A percentile compares a stretch with the other conserved stretches of the same genome.
Evolutionary conservation across 2,113 vertebrate genomes (phyloP).

Genomic region (Notarius quadriscutis): DNA sequence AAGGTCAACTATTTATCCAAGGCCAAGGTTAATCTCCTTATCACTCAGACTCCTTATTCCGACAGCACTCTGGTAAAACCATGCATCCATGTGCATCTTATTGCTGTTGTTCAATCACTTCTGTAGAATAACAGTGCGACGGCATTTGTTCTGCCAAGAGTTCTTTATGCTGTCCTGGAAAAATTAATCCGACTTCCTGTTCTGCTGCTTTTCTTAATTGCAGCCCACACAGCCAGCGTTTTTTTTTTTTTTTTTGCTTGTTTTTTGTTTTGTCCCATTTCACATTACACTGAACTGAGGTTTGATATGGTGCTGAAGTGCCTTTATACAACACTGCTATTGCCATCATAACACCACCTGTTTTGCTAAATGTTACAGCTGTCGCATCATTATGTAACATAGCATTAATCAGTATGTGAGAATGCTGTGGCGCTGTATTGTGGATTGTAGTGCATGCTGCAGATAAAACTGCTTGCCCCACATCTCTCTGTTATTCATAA

Average conservation of each 20-base stretch:
- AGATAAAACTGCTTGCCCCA: slow-evolving; percentile 33
- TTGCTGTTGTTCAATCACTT: neutral
- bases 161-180: neutral
- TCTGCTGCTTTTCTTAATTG: slow-evolving; percentile 27
- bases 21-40: slow-evolving; percentile 10
- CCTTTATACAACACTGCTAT: slow-evolving; percentile 4
- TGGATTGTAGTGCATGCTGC: slow-evolving; percentile 2
- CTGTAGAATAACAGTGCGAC: neutral
- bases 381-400: slow-evolving; percentile 29
- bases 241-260: neutral
- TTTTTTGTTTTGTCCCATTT: neutral
- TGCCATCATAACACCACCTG: slow-evolving; percentile 42
- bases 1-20: slow-evolving; percentile 39
- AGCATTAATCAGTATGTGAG: slow-evolving; percentile 14
- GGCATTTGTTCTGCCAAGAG: neutral
- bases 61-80: slow-evolving; percentile 1
- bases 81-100: neutral
- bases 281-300: neutral
- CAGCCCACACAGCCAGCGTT: neutral
- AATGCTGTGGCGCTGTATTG: neutral
- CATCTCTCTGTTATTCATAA: slow-evolving; percentile 12
- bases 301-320: slow-evolving; percentile 27
- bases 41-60: slow-evolving; percentile 33
- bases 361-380: slow-evolving; percentile 44
- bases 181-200: slow-evolving; percentile 5